Conservation (phyloP, 2,113 vertebrate species). For the Sylvietta virens region DNA sequence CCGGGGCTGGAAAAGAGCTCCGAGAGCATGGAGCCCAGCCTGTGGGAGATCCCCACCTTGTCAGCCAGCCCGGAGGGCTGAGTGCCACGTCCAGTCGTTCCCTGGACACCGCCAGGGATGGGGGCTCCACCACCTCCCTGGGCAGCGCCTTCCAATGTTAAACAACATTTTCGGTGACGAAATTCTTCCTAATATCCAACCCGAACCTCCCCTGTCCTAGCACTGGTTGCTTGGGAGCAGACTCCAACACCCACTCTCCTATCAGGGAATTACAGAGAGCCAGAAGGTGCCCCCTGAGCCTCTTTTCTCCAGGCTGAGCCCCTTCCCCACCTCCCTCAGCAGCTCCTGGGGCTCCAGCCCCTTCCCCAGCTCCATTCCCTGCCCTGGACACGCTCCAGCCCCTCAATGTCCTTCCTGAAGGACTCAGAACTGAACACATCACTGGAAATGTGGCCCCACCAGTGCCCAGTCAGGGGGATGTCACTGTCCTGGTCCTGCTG, state of each 20-base stretch:
- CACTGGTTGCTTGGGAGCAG: not conserved
- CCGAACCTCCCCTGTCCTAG: not conserved
- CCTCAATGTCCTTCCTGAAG: too few relatives aligned
- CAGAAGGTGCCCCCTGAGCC: fast-evolving
- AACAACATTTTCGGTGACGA: not conserved
- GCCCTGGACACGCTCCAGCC: fast-evolving
- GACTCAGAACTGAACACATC: fast-evolving
- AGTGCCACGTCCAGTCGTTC: not conserved
- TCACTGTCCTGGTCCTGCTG: not conserved
- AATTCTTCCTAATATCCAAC: not conserved
- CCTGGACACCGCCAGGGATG: not conserved
- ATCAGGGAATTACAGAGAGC: not conserved
- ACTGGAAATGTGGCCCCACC: not conserved
- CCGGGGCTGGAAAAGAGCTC: not conserved
- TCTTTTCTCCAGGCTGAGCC: not conserved
- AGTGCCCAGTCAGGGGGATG: not conserved
- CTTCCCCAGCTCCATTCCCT: not conserved
- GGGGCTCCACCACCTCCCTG: too few relatives aligned
- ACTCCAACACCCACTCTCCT: fast-evolving
- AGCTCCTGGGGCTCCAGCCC: fast-evolving
- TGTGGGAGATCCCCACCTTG: fast-evolving
- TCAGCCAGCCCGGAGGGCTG: not conserved
- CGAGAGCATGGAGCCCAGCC: not conserved
- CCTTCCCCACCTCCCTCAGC: not conserved
- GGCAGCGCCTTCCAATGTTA: not conserved